Base-by-base conservation (phyloP, 2,113 vertebrate species). In the Globicephala melas region DNA sequence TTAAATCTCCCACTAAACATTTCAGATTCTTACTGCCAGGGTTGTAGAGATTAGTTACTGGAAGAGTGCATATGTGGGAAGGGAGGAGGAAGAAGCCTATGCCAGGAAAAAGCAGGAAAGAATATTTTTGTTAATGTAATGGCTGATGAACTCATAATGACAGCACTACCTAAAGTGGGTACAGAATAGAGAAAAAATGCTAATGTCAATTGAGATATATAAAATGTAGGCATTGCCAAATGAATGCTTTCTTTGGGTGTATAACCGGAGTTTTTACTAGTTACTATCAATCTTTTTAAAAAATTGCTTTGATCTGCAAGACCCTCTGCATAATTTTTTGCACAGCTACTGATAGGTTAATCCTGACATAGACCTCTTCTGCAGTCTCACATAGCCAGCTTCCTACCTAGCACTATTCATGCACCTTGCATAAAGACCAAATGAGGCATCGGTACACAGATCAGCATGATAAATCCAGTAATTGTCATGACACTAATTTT, bases 71-170 rank as follows among this genome's bases (percentile, higher is more conserved):
- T 89, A 82, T 96, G 92, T 97, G 91, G 94, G 76, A 94, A 95
- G 90, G 91, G 68, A 91, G 94, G 97, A 96, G 91, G 91, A 96
- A 94, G 80, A 85, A 97, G 79, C 28, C 9, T 28, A 21, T 97
- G 96, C 95, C 95, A 98, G 97, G 95, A 97, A 97, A 97, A 96
- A 96, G 70, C 92, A 97, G 81, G 92, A 97, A 97, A 97, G 95
- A 95, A 77, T 97, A 97, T 97, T 97, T 98, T 93, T 96, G 94
- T 98, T 97, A 97, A 97, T 96, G 95, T 91, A 80, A 86, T 83
- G 95, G 68, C 92, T 95, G 93, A 97, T 96, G 97, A 97, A 95
- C 92, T 95, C 91, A 93, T 97, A 95, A 92, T 94, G 88, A 89
- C 89, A 96, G 90, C 76, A 81, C 90, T 65, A 92, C 85, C 95